Percentiles rank a stretch among this genome's conserved stretches.
Evolutionary conservation across 2,113 vertebrate genomes (phyloP).

Genomic region (Psilopogon haemacephalus): DNA sequence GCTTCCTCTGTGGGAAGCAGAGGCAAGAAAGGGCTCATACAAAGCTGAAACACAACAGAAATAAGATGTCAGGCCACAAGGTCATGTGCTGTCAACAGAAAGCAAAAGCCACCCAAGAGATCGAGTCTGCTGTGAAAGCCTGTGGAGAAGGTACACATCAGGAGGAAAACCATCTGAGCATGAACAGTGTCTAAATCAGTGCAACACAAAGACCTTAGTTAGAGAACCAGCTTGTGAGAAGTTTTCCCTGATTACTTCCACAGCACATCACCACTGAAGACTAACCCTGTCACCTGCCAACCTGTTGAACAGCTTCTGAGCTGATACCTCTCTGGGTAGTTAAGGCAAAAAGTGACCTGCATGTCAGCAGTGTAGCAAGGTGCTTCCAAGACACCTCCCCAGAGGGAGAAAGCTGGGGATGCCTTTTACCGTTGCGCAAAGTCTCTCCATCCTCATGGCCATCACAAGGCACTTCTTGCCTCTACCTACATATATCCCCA

Average conservation of each 20-base stretch:
- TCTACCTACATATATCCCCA: fast-evolving
- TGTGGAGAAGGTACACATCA: neutral
- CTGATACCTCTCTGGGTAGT: fast-evolving
- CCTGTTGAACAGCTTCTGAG: neutral
- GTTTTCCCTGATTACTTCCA: neutral
- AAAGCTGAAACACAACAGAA: fast-evolving
- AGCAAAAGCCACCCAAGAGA: neutral
- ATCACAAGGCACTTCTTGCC: neutral
- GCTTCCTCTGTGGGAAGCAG: neutral
- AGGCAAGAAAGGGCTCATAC: neutral
- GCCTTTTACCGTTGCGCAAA: neutral
- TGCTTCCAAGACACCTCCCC: neutral
- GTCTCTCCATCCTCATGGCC: neutral
- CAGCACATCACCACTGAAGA: neutral
- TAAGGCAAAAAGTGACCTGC: neutral
- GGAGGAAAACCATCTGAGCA: neutral
- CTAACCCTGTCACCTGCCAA: neutral
- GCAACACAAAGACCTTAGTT: neutral
- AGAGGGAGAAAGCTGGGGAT: neutral
- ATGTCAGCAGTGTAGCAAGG: neutral
- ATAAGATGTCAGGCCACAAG: neutral
- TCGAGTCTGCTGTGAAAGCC: neutral
- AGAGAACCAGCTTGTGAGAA: neutral
- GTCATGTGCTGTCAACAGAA: neutral
- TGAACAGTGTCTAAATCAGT: neutral